These are phyloP conservation scores for Philopotamus ludificatus DNA, from an alignment of 1,140 invertebrate genomes.

Conservation along the genomic window DNA sequence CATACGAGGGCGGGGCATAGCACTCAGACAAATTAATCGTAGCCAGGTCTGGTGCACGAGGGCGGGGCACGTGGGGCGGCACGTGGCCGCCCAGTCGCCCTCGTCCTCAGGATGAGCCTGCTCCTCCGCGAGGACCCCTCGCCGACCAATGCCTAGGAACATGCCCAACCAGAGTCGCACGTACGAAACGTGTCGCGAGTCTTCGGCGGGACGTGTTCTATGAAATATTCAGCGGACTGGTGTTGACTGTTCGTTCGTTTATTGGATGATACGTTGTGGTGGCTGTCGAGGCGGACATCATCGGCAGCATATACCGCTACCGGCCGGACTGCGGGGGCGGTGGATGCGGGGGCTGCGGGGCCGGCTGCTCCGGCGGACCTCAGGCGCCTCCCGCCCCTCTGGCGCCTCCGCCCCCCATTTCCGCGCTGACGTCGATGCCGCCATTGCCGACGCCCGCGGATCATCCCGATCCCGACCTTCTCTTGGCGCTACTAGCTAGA, in stretches of 20 bases:
- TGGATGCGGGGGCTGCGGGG: slow-evolving; percentile 41
- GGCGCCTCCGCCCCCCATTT: slow-evolving; percentile 43
- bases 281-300: slow-evolving; percentile 30
- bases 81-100: slow-evolving; percentile 20
- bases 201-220: no score
- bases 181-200: no score
- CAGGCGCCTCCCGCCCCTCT: slow-evolving; percentile 25
- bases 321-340: slow-evolving; percentile 44
- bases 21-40: slow-evolving; percentile 57
- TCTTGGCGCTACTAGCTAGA: slow-evolving; percentile 77
- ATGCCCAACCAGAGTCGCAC: no score
- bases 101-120: slow-evolving; percentile 37
- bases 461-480: slow-evolving; percentile 74
- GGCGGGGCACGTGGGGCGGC: slow-evolving; percentile 20
- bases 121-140: slow-evolving; percentile 49
- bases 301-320: slow-evolving; percentile 46
- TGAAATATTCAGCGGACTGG: no score
- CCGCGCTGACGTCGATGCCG: slow-evolving; percentile 57
- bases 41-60: not conserved
- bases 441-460: slow-evolving; percentile 45
- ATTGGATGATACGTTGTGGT: no score
- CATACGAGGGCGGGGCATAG: slow-evolving; percentile 55
- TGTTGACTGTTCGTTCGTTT: no score
- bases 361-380: slow-evolving; percentile 46
- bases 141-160: no score